Base-by-base conservation (phyloP, 92 coral and sea anemone species). In the Palythoa grandiflora region DNA sequence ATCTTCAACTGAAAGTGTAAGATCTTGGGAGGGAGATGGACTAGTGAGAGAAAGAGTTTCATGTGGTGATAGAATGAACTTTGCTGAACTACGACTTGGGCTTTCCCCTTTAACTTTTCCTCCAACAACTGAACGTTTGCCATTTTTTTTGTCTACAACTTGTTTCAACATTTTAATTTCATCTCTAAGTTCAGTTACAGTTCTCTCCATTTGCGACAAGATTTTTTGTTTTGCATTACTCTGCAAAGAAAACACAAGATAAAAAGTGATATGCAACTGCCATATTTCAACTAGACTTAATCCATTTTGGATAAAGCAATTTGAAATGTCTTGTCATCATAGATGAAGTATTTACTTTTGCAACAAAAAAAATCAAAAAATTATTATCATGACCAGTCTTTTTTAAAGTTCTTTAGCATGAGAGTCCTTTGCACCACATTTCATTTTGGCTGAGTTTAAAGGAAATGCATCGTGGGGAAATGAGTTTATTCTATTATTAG, bases 1-100 rank as follows among this genome's bases (percentile, higher is more conserved):
- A 75, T 96, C 98, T 84, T 95, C 99, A 1, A 93, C 93, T n/a
- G 92, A 65, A 61, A 93, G 91, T 6, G 95, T 89, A 9, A 96
- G 86, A 77, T 96, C 98, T 78, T 95, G 91, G 2, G 93, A 28
- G 4, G 95, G 92, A 12, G 98, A 90, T 2, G 96, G 90, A 55
- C 96, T 95, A 77, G 86, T 81, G 1, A 97, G 79, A 13, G 93
- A 91, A 38, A 91, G 72, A 68, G 92, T 94, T 48, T 92, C 92
- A 53, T 90, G 55, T 21, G 93, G 94, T 0, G 98, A 97, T 15
- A 96, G 85, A 86, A 93, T 93, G 70, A 94, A 95, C 86, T 91
- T 96, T 73, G 96, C 99, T 8, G 99, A 95, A 36, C 94, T 95
- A 71, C 89, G 90, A 70, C 79, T 84, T 2, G 94, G 68, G 38